Evolutionary conservation across 2,797 vertebrate species (phyloP), one percentile per base, ranked within the genome.

Genomic region (Natrix natrix): DNA sequence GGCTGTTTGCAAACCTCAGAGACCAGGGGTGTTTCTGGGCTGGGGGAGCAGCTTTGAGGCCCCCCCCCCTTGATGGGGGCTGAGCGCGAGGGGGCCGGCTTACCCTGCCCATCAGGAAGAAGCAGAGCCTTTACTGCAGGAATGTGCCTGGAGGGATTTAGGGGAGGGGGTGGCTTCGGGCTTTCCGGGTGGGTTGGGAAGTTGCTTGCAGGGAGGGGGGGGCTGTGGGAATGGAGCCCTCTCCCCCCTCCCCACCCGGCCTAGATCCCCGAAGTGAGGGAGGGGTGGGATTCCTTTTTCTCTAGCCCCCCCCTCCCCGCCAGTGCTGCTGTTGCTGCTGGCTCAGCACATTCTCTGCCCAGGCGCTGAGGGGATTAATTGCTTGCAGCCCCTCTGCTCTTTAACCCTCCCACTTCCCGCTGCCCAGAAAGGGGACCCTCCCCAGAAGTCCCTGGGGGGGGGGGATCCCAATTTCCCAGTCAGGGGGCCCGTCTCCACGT

Each of bases 261-360:
- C 8, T 14, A 14, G 54, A 16, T 17, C 52, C 54, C 28, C 4
- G 54, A 87, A 87, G 86, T 87, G n/a, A n/a, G 86, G 55, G 86
- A 11, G 86, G 86, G 48, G 48, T 13, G 52, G 86, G 52, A 3
- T 52, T 57, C n/a, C n/a, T 57, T n/a, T 32, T 32, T 14, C 59
- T 52, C 14, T n/a, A 11, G 3, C 94, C 32, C 78, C 95, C 94
- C 96, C 93, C 93, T 96, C 32, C 56, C 13, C 2, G 1, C 26
- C 66, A 32, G 6, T 17, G n/a, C 6, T 74, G 66, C n/a, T 74
- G n/a, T 37, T 32, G 93, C 28, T 93, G 96, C 96, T 96, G 96
- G 91, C 94, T 97, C 97, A 97, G 97, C 98, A 97, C 97, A 98
- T 97, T 98, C 97, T 96, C 97, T 96, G 95, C 95, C 90, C 95